Conservation (phyloP, 2,113 vertebrate genomes). For the Catharus bicknelli region DNA sequence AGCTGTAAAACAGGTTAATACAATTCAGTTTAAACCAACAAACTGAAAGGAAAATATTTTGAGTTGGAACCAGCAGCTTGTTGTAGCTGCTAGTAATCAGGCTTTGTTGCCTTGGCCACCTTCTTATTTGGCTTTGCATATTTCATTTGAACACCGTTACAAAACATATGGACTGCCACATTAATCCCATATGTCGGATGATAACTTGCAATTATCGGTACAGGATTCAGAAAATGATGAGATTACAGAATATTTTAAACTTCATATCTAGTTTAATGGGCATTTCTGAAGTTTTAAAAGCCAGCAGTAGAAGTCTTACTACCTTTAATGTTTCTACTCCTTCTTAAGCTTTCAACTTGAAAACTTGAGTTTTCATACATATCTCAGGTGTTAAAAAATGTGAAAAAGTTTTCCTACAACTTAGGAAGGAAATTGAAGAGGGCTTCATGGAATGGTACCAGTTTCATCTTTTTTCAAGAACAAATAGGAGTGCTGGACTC, state of each 20-base stretch:
- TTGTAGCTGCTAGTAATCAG: conserved; percentile 42
- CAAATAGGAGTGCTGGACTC: neutral
- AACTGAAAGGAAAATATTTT: conserved; percentile 2
- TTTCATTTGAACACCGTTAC: conserved; percentile 63
- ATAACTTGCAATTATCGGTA: conserved; percentile 45
- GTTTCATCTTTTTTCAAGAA: neutral
- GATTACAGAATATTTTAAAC: conserved; percentile 23
- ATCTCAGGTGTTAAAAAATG: neutral
- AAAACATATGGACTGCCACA: conserved; percentile 66
- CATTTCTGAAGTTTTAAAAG: neutral
- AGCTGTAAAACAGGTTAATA: neutral
- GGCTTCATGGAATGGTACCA: neutral
- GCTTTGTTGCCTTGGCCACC: conserved; percentile 30
- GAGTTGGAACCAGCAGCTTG: conserved; percentile 24
- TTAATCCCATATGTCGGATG: conserved; percentile 47
- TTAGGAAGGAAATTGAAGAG: neutral
- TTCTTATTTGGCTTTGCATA: conserved; percentile 66
- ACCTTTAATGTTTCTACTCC: neutral
- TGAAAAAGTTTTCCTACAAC: neutral
- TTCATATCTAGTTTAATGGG: neutral
- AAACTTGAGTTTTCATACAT: neutral
- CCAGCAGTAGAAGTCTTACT: neutral
- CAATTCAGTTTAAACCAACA: neutral
- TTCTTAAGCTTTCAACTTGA: neutral
- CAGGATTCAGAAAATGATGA: conserved; percentile 43